Conservation (phyloP, 1,140 invertebrate genomes). For the Gryllus bimaculatus region DNA sequence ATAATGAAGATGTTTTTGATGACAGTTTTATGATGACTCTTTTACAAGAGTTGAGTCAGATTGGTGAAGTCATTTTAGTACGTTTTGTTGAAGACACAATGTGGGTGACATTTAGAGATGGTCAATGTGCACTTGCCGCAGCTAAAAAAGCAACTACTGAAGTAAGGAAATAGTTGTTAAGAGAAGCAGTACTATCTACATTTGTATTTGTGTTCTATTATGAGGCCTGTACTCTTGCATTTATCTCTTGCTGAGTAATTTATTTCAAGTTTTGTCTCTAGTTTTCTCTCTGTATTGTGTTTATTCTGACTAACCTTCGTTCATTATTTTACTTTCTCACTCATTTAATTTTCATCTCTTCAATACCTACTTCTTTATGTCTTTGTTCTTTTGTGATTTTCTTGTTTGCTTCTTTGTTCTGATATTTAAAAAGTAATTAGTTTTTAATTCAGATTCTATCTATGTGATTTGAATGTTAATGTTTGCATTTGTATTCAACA, state of each 20-base stretch:
- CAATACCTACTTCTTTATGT: too few relatives aligned
- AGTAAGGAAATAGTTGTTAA: conserved; percentile 23
- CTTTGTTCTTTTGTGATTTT: too few relatives aligned
- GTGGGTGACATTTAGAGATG: conserved; percentile 82
- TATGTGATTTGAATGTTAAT: too few relatives aligned
- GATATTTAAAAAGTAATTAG: too few relatives aligned
- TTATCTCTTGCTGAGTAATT: background rate
- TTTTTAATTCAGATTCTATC: too few relatives aligned
- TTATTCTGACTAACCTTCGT: too few relatives aligned
- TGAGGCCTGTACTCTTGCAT: background rate
- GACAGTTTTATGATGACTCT: conserved; percentile 62
- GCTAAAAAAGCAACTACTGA: conserved; percentile 42
- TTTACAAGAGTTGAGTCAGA: conserved; percentile 59
- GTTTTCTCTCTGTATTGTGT: background rate
- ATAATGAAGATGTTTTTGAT: conserved; percentile 40
- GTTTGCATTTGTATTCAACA: too few relatives aligned
- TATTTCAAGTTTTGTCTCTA: background rate
- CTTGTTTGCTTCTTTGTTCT: too few relatives aligned
- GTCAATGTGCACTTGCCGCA: conserved; percentile 71
- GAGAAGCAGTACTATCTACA: too few relatives aligned
- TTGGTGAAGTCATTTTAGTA: conserved; percentile 80
- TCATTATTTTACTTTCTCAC: too few relatives aligned
- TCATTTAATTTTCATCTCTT: too few relatives aligned
- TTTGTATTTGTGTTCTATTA: too few relatives aligned
- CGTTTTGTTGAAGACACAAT: conserved; percentile 82